phyloP scores from a whole-genome alignment of 64 coral and sea anemone genomes.

The Montipora cactus region DNA sequence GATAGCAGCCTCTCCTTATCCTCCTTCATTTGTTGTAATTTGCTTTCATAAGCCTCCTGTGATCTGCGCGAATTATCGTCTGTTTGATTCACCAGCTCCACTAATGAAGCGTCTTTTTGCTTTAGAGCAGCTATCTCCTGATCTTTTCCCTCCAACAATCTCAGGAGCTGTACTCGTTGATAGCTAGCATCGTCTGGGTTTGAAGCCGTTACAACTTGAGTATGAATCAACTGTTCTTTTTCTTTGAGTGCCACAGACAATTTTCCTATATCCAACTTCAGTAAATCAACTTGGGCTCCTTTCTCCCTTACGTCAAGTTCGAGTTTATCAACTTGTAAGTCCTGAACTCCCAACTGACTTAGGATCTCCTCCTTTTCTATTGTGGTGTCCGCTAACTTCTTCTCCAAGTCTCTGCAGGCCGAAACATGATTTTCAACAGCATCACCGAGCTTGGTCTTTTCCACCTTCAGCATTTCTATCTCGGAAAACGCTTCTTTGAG shows the following conservation, averaged over 20 bases:
- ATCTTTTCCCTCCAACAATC: conserved; percentile 85
- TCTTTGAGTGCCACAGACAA: conserved; percentile 76
- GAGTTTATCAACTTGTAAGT: conserved; percentile 73
- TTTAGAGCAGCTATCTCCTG: conserved; percentile 88
- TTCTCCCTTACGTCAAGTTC: conserved; percentile 88
- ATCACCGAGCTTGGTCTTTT: conserved; percentile 65
- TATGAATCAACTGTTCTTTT: conserved; percentile 78
- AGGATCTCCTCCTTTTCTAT: conserved; percentile 67
- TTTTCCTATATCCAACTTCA: conserved; percentile 78
- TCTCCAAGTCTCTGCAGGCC: conserved; percentile 65
- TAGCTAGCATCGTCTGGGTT: conserved; percentile 16
- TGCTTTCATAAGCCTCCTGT: conserved; percentile 77
- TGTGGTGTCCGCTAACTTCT: conserved; percentile 24
- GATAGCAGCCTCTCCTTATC: conserved; percentile 71
- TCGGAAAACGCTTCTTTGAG: conserved; percentile 71
- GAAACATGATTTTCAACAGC: conserved; percentile 30
- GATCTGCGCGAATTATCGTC: conserved; percentile 52
- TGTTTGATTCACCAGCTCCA: conserved; percentile 74
- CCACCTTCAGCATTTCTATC: conserved; percentile 61
- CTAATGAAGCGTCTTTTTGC: conserved; percentile 90
- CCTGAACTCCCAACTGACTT: conserved; percentile 50
- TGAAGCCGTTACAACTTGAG: conserved; percentile 40
- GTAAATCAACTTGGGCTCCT: conserved; percentile 80
- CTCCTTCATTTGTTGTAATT: conserved; percentile 71
- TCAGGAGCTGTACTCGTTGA: conserved; percentile 57